phyloP scores from a whole-genome alignment of 2,113 vertebrate species.

The Malurus alboscapulatus region DNA sequence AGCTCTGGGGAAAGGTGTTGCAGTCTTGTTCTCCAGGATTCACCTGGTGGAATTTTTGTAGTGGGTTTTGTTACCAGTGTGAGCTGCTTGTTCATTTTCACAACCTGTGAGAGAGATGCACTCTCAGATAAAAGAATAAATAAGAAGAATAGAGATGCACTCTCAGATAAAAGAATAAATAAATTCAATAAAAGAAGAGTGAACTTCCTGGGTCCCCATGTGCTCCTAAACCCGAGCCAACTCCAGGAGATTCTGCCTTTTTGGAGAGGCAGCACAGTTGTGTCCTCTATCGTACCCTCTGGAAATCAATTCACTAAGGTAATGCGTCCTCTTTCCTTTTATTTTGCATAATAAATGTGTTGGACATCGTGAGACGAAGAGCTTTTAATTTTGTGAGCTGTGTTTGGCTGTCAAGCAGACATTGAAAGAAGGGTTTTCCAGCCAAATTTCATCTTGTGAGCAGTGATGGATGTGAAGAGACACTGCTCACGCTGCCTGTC shows the following conservation, averaged over 20 bases:
- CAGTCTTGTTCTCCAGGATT: neutral
- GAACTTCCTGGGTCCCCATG: neutral
- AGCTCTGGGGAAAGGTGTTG: neutral
- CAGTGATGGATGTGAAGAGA: slow-evolving; percentile 23
- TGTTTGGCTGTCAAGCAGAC: slow-evolving; percentile 17
- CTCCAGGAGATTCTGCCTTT: neutral
- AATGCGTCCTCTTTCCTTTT: neutral
- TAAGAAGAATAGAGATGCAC: too few relatives aligned
- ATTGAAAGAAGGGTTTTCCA: slow-evolving; percentile 36
- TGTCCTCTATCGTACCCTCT: neutral
- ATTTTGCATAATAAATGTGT: neutral
- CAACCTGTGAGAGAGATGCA: neutral
- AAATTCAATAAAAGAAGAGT: neutral
- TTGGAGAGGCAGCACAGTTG: neutral
- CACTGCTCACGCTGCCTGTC: neutral
- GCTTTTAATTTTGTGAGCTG: slow-evolving; percentile 7
- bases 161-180: too few relatives aligned
- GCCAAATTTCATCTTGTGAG: slow-evolving; percentile 5
- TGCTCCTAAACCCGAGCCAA: neutral
- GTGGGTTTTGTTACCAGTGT: neutral
- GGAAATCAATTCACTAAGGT: neutral
- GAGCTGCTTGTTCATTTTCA: neutral
- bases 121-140: too few relatives aligned
- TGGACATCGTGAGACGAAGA: neutral
- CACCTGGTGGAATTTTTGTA: accelerated